Conservation (phyloP, 2,888 invertebrate species). For the Frankliniella fusca region DNA sequence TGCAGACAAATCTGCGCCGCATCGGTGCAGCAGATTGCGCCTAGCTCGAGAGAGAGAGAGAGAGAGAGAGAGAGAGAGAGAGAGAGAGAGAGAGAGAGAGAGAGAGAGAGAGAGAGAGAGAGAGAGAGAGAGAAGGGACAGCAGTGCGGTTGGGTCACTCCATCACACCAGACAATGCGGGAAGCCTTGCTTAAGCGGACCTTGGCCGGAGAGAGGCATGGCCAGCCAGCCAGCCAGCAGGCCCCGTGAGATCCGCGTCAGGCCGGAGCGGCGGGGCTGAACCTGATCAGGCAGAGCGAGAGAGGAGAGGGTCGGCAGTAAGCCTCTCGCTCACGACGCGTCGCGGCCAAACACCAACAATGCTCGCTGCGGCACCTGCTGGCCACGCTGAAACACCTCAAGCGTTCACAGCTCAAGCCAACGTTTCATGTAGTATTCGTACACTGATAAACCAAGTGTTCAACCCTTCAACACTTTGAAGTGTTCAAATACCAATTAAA, state of each 20-base stretch:
- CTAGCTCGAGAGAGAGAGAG: slow-evolving; percentile 3
- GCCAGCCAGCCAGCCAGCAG: neutral
- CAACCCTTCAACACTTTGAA: no score
- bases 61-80: slow-evolving; percentile 26
- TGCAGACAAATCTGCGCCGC: no score
- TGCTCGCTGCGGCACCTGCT: no score
- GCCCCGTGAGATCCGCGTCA: neutral
- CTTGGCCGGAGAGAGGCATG: neutral
- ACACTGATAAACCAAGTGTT: no score
- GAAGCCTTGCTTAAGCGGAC: slow-evolving; percentile 4
- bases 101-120: slow-evolving; percentile 25
- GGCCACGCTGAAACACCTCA: no score
- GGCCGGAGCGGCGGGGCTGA: neutral
- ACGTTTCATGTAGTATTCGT: no score
- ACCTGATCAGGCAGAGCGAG: neutral
- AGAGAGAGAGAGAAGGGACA: neutral
- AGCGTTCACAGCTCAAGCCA: no score
- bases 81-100: slow-evolving; percentile 17
- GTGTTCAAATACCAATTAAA: no score
- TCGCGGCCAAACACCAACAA: no score
- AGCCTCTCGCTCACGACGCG: no score
- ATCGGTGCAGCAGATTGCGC: no score
- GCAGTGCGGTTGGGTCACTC: slow-evolving; percentile 9
- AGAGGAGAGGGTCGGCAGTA: no score
- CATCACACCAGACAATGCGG: slow-evolving; percentile 6